These are phyloP conservation scores for Eumerus sabulonum DNA, from an alignment of 2,888 invertebrate species.

Conservation along the genomic window DNA sequence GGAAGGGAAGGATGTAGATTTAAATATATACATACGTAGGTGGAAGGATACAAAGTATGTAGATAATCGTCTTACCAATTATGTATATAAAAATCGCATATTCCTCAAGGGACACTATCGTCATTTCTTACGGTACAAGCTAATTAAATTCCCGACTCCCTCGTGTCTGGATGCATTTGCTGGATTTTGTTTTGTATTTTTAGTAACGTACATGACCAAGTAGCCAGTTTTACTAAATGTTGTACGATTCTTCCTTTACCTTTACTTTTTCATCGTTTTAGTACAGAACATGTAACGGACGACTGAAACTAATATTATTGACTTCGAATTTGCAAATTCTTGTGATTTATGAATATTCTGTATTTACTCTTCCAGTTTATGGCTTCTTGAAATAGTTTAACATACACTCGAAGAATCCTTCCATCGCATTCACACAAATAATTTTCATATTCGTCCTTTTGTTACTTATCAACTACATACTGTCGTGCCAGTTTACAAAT, in stretches of 20 bases:
- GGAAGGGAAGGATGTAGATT: too few species aligned
- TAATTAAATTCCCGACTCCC: constrained; percentile 34
- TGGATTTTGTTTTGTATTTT: constrained; percentile 8
- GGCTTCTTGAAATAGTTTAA: constrained; percentile 1
- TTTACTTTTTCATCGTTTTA: constrained; percentile 16
- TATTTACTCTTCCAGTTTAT: background rate
- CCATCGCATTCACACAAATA: constrained; percentile 21
- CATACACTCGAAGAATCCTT: constrained; percentile 17
- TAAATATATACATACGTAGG: constrained; percentile 46
- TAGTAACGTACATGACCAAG: constrained; percentile 45
- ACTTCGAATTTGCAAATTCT: constrained; percentile 29
- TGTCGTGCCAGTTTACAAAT: too few species aligned
- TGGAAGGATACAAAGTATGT: constrained; percentile 58
- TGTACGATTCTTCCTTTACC: constrained; percentile 31
- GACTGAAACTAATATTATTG: constrained; percentile 21
- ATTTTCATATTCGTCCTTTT: constrained; percentile 11
- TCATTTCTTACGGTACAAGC: constrained; percentile 38
- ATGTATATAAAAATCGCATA: constrained; percentile 53
- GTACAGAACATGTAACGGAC: constrained; percentile 31
- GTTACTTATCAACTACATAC: too few species aligned
- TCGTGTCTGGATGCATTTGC: constrained; percentile 16
- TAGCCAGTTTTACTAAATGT: constrained; percentile 28
- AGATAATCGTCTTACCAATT: constrained; percentile 58
- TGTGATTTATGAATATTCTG: constrained; percentile 13
- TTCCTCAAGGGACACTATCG: constrained; percentile 38